Percentiles rank a stretch among this genome's conserved stretches.
These are phyloP conservation scores for Zaprionus africanus DNA, from an alignment of 1,140 invertebrate genomes.

Conservation along the genomic window DNA sequence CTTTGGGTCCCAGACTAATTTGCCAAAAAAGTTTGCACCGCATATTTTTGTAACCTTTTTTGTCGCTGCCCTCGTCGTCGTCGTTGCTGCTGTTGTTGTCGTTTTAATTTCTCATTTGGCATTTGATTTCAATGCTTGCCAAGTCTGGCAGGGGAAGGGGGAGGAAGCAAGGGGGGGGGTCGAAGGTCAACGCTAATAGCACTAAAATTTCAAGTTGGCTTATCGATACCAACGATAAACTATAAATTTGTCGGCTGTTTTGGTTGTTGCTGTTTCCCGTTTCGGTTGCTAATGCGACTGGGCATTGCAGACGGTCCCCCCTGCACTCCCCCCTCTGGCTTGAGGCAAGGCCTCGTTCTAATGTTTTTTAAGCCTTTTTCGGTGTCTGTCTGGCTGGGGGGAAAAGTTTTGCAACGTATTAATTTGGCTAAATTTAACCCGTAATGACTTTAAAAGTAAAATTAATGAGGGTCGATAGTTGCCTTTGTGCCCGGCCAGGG, in stretches of 20 bases:
- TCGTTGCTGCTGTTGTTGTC: conserved; percentile 56
- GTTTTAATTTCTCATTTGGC: conserved; percentile 80
- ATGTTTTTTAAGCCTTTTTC: conserved; percentile 49
- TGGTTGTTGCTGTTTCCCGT: conserved; percentile 19
- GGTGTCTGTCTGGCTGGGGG: neutral
- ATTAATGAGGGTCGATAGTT: conserved; percentile 84
- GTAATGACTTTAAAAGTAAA: conserved; percentile 85
- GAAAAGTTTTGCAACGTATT: conserved; percentile 83
- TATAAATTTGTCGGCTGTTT: conserved; percentile 75
- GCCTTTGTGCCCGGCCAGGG: conserved; percentile 25
- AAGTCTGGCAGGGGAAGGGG: conserved; percentile 11
- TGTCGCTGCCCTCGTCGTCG: conserved; percentile 27
- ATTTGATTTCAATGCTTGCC: conserved; percentile 56
- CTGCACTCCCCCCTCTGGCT: neutral
- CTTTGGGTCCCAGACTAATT: conserved; percentile 73
- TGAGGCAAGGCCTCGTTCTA: neutral
- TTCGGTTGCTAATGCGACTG: conserved; percentile 63
- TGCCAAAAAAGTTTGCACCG: conserved; percentile 82
- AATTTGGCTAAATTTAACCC: conserved; percentile 85
- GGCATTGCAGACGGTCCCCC: conserved; percentile 23
- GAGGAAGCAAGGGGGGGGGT: neutral
- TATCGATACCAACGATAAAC: conserved; percentile 84
- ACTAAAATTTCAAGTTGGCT: conserved; percentile 77
- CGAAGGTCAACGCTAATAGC: conserved; percentile 71
- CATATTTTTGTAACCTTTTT: conserved; percentile 80